Evolutionary conservation across 2,797 vertebrate genomes (phyloP).

Genomic region (Molossus molossus): DNA sequence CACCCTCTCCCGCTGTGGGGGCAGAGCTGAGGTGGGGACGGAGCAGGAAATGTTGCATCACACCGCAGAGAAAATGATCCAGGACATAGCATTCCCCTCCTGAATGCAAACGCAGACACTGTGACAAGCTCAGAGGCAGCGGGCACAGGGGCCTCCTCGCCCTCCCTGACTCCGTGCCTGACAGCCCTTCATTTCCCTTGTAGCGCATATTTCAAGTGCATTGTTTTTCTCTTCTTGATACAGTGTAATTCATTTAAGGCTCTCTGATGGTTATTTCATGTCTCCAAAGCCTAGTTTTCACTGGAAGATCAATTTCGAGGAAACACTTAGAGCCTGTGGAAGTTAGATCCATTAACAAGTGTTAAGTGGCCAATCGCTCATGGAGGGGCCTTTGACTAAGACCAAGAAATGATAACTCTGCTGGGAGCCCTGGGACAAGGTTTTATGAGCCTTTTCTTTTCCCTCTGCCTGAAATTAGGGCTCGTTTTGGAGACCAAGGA

Average conservation of each 20-base stretch:
- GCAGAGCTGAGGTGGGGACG: not conserved
- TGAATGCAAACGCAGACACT: not conserved
- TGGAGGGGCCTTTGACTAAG: constrained; percentile 67
- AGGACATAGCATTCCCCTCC: rapidly evolving
- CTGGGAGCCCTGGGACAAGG: not conserved
- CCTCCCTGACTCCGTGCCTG: rapidly evolving
- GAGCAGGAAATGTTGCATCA: not conserved
- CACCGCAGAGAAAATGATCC: not conserved
- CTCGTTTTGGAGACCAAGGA: constrained; percentile 29
- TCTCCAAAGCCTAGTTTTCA: constrained; percentile 86
- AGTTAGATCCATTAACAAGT: constrained; percentile 85
- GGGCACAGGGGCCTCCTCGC: rapidly evolving
- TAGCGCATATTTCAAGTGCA: constrained; percentile 80
- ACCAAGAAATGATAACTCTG: constrained; percentile 64
- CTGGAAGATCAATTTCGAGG: constrained; percentile 78
- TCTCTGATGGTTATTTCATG: constrained; percentile 82
- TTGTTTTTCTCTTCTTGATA: constrained; percentile 87
- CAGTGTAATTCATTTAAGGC: constrained; percentile 86
- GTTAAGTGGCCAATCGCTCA: constrained; percentile 80
- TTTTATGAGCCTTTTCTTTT: not conserved
- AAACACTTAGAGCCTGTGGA: constrained; percentile 79
- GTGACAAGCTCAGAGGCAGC: not conserved
- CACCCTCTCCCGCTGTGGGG: not conserved
- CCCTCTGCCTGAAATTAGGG: constrained; percentile 61
- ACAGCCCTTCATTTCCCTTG: constrained; percentile 36